These are phyloP conservation scores for Xylocampa areola DNA, from an alignment of 2,888 invertebrate species.

Conservation along the genomic window DNA sequence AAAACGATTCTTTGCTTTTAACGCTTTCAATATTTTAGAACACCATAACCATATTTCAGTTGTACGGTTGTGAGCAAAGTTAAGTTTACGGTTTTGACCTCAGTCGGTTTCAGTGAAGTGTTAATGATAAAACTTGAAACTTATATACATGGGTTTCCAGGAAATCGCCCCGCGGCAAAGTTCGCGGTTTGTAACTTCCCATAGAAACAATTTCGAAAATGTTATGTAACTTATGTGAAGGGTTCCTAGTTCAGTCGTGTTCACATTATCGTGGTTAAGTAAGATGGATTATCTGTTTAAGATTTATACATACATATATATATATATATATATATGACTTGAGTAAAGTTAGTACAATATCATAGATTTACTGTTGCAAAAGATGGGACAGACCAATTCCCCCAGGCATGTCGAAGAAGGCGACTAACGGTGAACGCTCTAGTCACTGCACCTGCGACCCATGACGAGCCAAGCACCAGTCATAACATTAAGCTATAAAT, in stretches of 20 bases:
- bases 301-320: constrained; percentile 4
- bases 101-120: constrained; percentile 39
- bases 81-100: constrained; percentile 41
- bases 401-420: too few species aligned
- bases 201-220: constrained; percentile 56
- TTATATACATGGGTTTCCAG: constrained; percentile 32
- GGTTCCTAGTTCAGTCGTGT: constrained; percentile 27
- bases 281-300: constrained; percentile 28
- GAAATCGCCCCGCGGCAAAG: constrained; percentile 40
- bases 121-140: constrained; percentile 59
- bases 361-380: too few species aligned
- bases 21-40: constrained; percentile 73
- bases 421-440: too few species aligned
- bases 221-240: constrained; percentile 43
- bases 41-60: constrained; percentile 74
- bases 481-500: too few species aligned
- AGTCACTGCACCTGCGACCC: too few species aligned
- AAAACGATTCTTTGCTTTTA: constrained; percentile 74
- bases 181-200: constrained; percentile 40
- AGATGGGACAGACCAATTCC: too few species aligned
- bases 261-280: constrained; percentile 35
- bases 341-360: too few species aligned
- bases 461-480: too few species aligned
- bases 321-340: too few species aligned
- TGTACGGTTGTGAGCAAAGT: constrained; percentile 42